A percentile compares a stretch with the other conserved stretches of the same genome.
phyloP scores from a whole-genome alignment of 2,797 vertebrate genomes.

The Pantherophis vulpinus region DNA sequence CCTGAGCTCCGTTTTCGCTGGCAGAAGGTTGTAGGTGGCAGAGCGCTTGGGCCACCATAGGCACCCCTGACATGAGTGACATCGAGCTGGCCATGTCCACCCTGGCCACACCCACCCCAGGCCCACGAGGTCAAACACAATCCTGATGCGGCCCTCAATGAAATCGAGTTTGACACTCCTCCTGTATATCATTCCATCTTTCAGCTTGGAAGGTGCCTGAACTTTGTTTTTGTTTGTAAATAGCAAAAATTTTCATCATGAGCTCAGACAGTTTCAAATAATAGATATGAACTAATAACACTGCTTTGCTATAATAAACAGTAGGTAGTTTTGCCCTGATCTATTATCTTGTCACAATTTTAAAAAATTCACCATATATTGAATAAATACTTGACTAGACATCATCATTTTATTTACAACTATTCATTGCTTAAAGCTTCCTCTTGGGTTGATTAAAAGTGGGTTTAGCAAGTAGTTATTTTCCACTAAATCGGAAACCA shows the following conservation, averaged over 20 bases:
- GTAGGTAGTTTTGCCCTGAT: not conserved
- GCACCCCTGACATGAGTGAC: too few relatives aligned
- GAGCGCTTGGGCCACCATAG: too few relatives aligned
- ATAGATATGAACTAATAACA: not conserved
- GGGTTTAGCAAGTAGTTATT: not conserved
- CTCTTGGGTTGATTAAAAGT: not conserved
- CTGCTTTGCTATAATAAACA: not conserved
- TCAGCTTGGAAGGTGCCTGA: not conserved
- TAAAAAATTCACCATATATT: not conserved
- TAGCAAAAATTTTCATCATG: not conserved
- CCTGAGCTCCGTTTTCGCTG: too few relatives aligned
- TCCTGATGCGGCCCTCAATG: too few relatives aligned
- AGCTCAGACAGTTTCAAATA: not conserved
- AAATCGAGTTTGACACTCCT: too few relatives aligned
- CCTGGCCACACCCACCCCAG: too few relatives aligned
- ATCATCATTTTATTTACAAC: not conserved
- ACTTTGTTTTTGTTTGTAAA: not conserved
- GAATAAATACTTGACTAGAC: not conserved
- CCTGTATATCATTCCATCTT: not conserved
- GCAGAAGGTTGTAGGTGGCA: too few relatives aligned
- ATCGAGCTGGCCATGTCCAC: too few relatives aligned
- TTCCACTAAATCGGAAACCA: not conserved
- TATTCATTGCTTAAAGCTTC: not conserved
- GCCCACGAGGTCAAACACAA: too few relatives aligned
- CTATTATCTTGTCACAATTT: not conserved